Conservation (phyloP, 1,140 invertebrate species). For the Magallana ariakensis region DNA sequence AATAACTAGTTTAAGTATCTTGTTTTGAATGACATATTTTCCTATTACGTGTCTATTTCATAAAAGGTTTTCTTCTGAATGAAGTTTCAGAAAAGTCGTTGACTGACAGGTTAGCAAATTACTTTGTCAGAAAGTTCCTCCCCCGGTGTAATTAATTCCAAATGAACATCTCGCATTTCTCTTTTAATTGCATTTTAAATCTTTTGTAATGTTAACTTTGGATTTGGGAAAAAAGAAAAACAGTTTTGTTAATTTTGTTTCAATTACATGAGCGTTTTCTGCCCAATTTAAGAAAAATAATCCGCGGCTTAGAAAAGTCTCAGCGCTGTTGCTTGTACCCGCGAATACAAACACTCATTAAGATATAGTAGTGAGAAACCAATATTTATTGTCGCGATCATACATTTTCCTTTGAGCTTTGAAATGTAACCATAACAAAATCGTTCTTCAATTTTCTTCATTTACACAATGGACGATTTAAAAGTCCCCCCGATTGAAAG, state of each 20-base stretch:
- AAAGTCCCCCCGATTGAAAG: slow-evolving; percentile 30
- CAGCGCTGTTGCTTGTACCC: background rate
- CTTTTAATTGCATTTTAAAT: no score
- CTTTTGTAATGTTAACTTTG: no score
- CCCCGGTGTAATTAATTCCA: no score
- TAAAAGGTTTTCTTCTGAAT: no score
- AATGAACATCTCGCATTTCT: no score
- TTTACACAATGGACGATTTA: slow-evolving; percentile 16
- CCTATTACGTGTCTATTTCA: no score
- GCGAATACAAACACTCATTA: background rate
- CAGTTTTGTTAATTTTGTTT: background rate
- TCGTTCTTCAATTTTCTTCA: slow-evolving; percentile 1
- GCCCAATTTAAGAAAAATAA: slow-evolving; percentile 20
- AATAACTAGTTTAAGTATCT: no score
- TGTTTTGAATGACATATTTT: no score
- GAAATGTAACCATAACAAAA: slow-evolving; percentile 34
- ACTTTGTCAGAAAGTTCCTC: no score
- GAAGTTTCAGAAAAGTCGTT: no score
- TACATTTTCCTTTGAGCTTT: slow-evolving; percentile 18
- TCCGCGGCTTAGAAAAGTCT: background rate
- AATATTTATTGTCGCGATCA: slow-evolving; percentile 21
- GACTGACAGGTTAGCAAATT: no score
- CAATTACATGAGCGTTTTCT: slow-evolving; percentile 1
- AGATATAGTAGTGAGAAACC: background rate
- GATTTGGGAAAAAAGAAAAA: no score